Percentiles rank a stretch among this genome's conserved stretches.
Evolutionary conservation across 2,888 invertebrate genomes (phyloP).

Genomic region (Lordiphosa fenestrarum): DNA sequence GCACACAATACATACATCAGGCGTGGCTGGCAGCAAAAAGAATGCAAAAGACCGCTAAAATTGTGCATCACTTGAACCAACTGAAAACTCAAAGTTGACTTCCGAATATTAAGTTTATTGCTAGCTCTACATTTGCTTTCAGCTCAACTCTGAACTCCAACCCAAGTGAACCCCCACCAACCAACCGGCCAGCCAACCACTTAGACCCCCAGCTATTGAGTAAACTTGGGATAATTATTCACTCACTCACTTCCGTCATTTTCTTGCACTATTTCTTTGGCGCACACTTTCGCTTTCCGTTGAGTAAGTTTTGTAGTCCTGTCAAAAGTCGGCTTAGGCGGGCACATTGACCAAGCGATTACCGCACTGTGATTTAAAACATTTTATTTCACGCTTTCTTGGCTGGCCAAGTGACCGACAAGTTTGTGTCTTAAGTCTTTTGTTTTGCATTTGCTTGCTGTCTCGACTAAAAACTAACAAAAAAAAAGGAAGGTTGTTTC

Average conservation of each 20-base stretch:
- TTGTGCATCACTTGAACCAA: too few species aligned
- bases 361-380: constrained; percentile 28
- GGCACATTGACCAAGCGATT: constrained; percentile 13
- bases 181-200: background rate
- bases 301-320: constrained; percentile 14
- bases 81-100: too few species aligned
- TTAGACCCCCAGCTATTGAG: too few species aligned
- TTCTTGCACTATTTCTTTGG: background rate
- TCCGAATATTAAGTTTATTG: too few species aligned
- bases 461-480: constrained; percentile 24
- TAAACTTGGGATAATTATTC: background rate
- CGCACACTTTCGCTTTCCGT: constrained; percentile 13
- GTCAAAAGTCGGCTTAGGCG: background rate
- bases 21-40: too few species aligned
- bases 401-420: constrained; percentile 40
- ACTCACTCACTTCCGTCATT: constrained; percentile 16
- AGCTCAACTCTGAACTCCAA: background rate
- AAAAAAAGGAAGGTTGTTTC: constrained; percentile 16
- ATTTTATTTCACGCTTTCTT: constrained; percentile 53
- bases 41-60: too few species aligned
- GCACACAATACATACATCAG: too few species aligned
- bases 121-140: too few species aligned
- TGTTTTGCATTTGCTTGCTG: constrained; percentile 21
- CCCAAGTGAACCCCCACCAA: background rate
- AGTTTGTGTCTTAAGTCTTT: constrained; percentile 17